These are phyloP conservation scores for Atrichornis clamosus DNA, from an alignment of 2,113 vertebrate genomes.

Conservation along the genomic window DNA sequence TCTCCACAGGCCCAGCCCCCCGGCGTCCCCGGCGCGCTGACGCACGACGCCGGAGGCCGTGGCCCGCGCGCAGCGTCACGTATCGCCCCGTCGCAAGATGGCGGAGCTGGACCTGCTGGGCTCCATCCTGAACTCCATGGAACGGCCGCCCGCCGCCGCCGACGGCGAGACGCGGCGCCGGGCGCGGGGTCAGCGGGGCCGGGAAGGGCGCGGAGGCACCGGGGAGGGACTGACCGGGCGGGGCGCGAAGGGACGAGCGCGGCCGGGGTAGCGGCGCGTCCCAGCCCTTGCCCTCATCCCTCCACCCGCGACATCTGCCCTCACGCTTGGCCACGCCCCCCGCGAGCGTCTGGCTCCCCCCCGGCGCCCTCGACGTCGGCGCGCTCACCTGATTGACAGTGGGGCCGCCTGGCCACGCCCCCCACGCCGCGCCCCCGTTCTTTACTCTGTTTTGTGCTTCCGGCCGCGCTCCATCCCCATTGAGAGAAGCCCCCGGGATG, in stretches of 20 bases:
- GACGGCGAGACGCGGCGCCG: not conserved
- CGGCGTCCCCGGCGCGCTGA: not conserved
- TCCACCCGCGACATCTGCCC: too few species aligned
- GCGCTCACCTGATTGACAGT: not conserved
- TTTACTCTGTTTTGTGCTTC: accelerated
- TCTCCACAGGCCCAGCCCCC: not conserved
- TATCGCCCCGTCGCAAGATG: not conserved
- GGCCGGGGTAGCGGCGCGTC: not conserved
- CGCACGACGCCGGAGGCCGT: not conserved
- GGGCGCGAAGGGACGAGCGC: too few species aligned
- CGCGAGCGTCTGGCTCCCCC: not conserved
- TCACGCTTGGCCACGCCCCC: not conserved
- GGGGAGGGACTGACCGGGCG: not conserved
- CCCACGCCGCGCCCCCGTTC: not conserved
- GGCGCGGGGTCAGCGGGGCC: not conserved
- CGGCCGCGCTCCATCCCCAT: too few species aligned
- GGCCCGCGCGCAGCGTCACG: not conserved
- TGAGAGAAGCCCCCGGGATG: too few species aligned
- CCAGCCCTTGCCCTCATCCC: not conserved
- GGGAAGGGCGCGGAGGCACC: not conserved
- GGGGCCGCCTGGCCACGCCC: not conserved
- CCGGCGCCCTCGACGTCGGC: accelerated
- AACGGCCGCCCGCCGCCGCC: not conserved
- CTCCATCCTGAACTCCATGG: not conserved
- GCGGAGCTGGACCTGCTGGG: not conserved